These are phyloP conservation scores for Halisarca cf. caerulea DNA, from an alignment of 37 sponge, comb jelly and placozoan genomes.

Conservation along the genomic window DNA sequence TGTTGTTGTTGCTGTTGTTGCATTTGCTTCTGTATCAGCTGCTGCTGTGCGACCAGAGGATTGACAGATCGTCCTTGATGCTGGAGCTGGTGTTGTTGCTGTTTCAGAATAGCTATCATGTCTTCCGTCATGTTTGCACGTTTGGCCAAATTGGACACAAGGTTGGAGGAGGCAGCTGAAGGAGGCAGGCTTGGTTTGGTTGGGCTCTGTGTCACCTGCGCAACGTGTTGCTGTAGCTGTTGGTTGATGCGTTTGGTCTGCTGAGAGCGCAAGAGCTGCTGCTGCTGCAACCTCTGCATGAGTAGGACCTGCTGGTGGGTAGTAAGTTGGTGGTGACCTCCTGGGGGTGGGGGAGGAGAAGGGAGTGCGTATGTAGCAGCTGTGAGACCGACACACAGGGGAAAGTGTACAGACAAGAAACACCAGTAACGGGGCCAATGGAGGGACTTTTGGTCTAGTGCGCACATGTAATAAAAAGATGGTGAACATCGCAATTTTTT, in stretches of 20 bases:
- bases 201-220: not conserved
- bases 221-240: not conserved
- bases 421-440: no score
- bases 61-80: no score
- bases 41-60: no score
- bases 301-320: not conserved
- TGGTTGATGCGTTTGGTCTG: not conserved
- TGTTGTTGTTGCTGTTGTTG: constrained; percentile 7
- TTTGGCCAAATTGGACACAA: not conserved
- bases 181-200: not conserved
- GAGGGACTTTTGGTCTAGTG: no score
- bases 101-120: constrained; percentile 64
- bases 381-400: no score
- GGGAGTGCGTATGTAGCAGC: no score
- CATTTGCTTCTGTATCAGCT: constrained; percentile 43
- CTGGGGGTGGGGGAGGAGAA: not conserved
- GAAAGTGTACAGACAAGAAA: no score
- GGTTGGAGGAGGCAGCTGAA: not conserved
- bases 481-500: no score
- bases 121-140: constrained; percentile 51
- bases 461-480: no score
- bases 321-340: not conserved
- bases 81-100: constrained; percentile 35
- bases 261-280: not conserved
- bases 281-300: not conserved